Base-by-base conservation (phyloP, 2,113 vertebrate genomes). In the Aptenodytes forsteri region DNA sequence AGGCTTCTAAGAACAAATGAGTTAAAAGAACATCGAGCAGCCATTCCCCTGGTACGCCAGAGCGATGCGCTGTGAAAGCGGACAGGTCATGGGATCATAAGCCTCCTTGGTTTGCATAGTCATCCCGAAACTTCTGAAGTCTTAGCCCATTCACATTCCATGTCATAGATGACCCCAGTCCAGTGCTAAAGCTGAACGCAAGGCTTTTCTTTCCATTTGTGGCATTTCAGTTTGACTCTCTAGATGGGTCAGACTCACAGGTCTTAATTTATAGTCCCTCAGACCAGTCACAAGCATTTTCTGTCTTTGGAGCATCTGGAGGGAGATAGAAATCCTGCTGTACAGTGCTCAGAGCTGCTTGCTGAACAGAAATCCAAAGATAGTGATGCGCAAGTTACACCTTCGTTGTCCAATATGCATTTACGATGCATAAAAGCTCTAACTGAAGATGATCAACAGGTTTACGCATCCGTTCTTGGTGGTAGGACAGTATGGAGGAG, bases 371-470 rank as follows among this genome's bases (percentile, higher is more conserved):
- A n/a, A 25, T 25, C 23, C 40, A 5, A 10, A 23, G 55, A 6
- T 0, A 34, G 49, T 0, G 30, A 42, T 8, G 30, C 42, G 55
- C 78, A 34, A 1, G 3, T 29, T 34, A 38, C 4, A 2, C 42
- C 34, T 61, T 36, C 7, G 0, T 32, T 40, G 55, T 40, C 12
- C 16, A 14, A 1, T 4, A 8, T 9, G 15, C 22, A 1, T 36
- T 87, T 32, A 6, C 4, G 4, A 1, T 16, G 27, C 10, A 1
- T 15, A 4, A 17, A 29, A n/a, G 42, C 77, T 56, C 50, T 73
- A 26, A 26, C 11, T 3, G 23, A 59, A 4, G 61, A 8, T 13
- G n/a, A 16, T 3, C 34, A 13, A 5, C 6, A 6, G 36, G 21
- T 34, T 11, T 29, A 59, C 40, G n/a, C 30, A 2, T 50, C 78